Percentiles rank a stretch among this genome's conserved stretches.
Conservation (phyloP, 2,113 vertebrate species). For the Vanacampus margaritifer region DNA sequence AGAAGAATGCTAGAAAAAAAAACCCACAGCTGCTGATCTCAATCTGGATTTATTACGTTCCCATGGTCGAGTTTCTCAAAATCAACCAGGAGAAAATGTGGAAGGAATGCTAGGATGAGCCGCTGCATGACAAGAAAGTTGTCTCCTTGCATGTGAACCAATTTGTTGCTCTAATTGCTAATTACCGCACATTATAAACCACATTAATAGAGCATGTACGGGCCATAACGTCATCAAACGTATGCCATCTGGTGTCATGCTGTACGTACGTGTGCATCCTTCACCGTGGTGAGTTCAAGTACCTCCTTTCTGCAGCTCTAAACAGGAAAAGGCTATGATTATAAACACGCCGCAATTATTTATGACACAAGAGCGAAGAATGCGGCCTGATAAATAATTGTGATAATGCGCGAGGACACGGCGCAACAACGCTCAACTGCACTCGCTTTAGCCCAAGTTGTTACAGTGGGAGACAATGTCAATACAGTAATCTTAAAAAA, state of each 20-base stretch:
- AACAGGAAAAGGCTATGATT: slow-evolving; percentile 47
- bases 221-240: neutral
- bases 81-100: slow-evolving; percentile 14
- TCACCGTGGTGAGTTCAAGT: slow-evolving; percentile 2
- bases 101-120: neutral
- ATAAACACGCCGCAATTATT: slow-evolving; percentile 47
- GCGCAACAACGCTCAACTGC: neutral
- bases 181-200: neutral
- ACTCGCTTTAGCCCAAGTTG: neutral
- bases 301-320: slow-evolving; percentile 14
- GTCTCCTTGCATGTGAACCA: neutral
- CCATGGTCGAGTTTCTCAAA: slow-evolving; percentile 13
- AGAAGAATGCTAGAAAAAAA: slow-evolving; percentile 2
- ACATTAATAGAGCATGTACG: slow-evolving; percentile 3
- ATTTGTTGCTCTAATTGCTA: neutral
- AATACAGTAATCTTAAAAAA: neutral
- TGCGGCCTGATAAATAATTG: slow-evolving; percentile 28
- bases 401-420: neutral
- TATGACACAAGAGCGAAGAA: slow-evolving; percentile 29
- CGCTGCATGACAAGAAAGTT: too few relatives aligned
- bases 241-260: slow-evolving; percentile 15
- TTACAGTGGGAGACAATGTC: slow-evolving; percentile 4
- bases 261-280: neutral
- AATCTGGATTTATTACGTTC: slow-evolving; percentile 24
- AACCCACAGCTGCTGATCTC: slow-evolving; percentile 37